Base-by-base conservation (phyloP, 1,140 invertebrate genomes). In the Fopius arisanus region DNA sequence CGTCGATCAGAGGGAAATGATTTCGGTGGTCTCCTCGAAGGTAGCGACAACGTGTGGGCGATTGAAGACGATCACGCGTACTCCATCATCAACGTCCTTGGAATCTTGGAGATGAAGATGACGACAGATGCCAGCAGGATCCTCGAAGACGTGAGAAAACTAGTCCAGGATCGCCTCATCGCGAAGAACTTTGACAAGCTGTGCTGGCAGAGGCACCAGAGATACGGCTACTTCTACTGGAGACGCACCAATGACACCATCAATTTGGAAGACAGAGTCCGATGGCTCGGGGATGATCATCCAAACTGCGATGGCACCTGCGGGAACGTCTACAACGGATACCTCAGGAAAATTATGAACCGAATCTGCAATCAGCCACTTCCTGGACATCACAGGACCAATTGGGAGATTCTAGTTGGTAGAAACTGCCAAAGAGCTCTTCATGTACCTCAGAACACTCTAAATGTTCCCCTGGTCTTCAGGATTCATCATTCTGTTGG, bases 151-250 rank as follows among this genome's bases (percentile, higher is more conserved):
- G 75, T 84, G 10, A 69, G 76, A 0, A 74, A 75, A 14, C 21
- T 84, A 7, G 62, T 82, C 2, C 75, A 78, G 29, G 43, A 78
- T 14, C 77, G 80, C 5, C 72, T 85, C 6, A 12, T 79, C 2
- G 67, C 68, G 0, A 73, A 77, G 14, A 31, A 70, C 0, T 79
- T 78, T 31, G 78, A 81, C 3, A 90, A 90, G 72, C 76, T 90
- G 70, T 83, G 88, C 68, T 89, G 86, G 75, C 83, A 81, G 40
- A 79, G 86, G 75, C 83, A 77, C 6, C 84, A 87, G 43, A 85
- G 85, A 33, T 87, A 83, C 43, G 90, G 90, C 10, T 90, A 90
- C 71, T 89, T 86, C 69, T 90, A 86, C 76, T 90, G 90, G 90
- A 65, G 77, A 31, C 87, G 80, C 72, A 79, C 31, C 28, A 75